A percentile compares a stretch with the other conserved stretches of the same genome.
These are phyloP conservation scores for Lycaon pictus DNA, from an alignment of 2,113 vertebrate genomes.

Conservation along the genomic window DNA sequence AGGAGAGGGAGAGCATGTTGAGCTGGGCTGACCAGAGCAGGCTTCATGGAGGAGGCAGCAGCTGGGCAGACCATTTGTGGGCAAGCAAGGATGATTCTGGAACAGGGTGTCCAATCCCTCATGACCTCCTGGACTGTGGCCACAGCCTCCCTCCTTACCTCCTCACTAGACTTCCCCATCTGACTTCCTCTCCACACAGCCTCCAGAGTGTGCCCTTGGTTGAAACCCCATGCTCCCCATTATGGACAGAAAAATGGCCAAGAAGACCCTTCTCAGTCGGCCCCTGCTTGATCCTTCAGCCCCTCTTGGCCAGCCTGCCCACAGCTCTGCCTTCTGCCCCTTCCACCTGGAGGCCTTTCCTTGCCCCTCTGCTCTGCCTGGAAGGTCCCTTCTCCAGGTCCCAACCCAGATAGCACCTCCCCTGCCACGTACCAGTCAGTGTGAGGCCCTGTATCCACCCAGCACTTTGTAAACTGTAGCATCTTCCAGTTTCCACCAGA, in stretches of 20 bases:
- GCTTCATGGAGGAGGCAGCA: neutral
- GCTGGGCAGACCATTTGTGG: fast-evolving
- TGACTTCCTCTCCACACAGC: neutral
- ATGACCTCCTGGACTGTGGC: neutral
- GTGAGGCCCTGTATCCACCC: neutral
- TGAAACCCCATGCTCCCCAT: neutral
- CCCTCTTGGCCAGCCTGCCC: neutral
- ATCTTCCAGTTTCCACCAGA: neutral
- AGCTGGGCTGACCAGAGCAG: neutral
- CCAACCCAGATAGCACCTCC: neutral
- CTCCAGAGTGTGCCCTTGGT: neutral
- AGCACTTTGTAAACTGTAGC: neutral
- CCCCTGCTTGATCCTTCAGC: neutral
- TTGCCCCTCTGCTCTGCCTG: neutral
- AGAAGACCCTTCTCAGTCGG: neutral
- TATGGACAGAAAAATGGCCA: neutral
- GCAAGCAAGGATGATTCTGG: neutral
- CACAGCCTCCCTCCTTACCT: neutral
- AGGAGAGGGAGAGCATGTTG: neutral
- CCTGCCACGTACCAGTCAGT: neutral
- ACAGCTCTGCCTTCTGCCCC: neutral
- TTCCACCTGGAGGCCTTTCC: neutral
- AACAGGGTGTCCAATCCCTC: neutral
- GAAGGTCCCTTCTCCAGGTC: neutral
- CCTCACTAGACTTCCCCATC: neutral